Evolutionary conservation across 2,113 vertebrate genomes (phyloP), one percentile per base, ranked within the genome.

Genomic region (Columba livia): DNA sequence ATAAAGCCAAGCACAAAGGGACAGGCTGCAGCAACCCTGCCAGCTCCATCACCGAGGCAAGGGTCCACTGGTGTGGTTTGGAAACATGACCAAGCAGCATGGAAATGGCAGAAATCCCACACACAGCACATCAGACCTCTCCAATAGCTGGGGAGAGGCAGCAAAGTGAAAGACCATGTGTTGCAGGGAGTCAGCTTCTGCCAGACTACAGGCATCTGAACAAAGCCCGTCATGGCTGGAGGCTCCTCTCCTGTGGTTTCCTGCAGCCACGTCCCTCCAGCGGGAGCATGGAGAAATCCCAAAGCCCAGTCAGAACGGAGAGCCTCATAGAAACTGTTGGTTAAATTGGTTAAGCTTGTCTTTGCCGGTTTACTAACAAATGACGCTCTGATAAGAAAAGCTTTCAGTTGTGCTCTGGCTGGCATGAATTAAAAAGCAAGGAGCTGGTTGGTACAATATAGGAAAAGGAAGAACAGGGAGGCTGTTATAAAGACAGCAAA

Each of bases 121-220:
- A 91, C 75, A 42, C 64, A 92, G 88, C 62, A 96, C 58, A 78
- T 15, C 7, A 0, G 65, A 94, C 42, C 16, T 66, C 71, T 93
- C 47, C 91, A 90, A 38, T 9, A 64, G 79, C 58, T 32, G 16
- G 17, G 62, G 54, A 93, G 60, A 89, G 47, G 56, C 71, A 80
- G 51, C 58, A 44, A 93, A 90, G 75, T 88, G 60, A 94, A 96
- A 96, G 79, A 71, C 48, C 82, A 84, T 50, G 91, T 62, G 62
- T 19, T 65, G 47, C 5, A 10, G 67, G 88, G 85, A 47, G 89
- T 93, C 91, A 94, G 79, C 34, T 83, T 83, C 85, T 94, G 81
- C 56, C 88, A 94, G 81, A 85, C 75, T 80, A 72, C 79, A 83
- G 64, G 32, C 62, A 88, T 56, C 62, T 32, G 38, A 94, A 96